These are phyloP conservation scores for Redunca redunca DNA, from an alignment of 2,113 vertebrate species.

Conservation along the genomic window DNA sequence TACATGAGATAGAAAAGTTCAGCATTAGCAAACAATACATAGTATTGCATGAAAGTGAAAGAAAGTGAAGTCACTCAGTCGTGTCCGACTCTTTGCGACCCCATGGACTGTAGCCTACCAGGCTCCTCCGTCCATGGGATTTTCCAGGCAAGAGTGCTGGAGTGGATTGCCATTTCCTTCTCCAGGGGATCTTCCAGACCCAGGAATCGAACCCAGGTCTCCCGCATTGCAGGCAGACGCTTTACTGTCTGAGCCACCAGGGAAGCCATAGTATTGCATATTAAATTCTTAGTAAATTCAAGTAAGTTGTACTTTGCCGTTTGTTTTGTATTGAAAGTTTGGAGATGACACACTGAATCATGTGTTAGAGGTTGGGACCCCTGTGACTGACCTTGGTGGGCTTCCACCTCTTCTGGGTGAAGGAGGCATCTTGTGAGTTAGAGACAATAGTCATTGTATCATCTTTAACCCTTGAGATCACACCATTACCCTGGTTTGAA, in stretches of 20 bases:
- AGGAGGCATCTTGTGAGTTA: background rate
- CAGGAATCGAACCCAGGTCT: too few species aligned
- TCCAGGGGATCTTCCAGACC: too few species aligned
- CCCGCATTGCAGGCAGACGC: too few species aligned
- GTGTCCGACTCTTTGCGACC: too few species aligned
- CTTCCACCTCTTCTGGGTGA: background rate
- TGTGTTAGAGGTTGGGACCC: background rate
- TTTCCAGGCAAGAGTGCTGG: too few species aligned
- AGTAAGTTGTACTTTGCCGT: background rate
- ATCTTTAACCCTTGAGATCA: background rate
- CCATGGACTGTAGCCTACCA: too few species aligned
- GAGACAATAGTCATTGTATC: background rate
- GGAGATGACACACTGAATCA: background rate
- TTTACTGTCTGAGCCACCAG: too few species aligned
- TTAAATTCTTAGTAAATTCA: background rate
- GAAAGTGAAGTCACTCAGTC: too few species aligned
- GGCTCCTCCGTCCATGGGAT: too few species aligned
- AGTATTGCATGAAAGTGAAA: background rate
- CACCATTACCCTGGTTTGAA: background rate
- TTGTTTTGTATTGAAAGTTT: background rate
- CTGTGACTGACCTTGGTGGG: background rate
- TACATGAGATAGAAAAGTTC: background rate
- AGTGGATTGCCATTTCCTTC: too few species aligned
- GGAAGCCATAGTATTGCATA: background rate
- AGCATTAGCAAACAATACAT: background rate